Base-by-base conservation (phyloP, 2,113 vertebrate species). In the Orycteropus afer region DNA sequence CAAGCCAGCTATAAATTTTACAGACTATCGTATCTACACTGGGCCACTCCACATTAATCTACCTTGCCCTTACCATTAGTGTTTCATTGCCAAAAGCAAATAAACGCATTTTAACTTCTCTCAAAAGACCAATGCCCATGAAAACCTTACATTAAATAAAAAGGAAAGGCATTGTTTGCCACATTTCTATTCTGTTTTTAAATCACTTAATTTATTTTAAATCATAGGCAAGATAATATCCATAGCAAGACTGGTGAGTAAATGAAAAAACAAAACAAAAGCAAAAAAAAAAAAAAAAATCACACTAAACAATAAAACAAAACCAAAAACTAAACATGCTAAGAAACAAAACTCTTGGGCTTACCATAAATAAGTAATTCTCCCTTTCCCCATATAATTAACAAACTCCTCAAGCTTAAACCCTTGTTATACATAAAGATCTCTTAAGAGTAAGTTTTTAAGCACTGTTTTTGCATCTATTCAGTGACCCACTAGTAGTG, bases 371-470 rank as follows among this genome's bases (percentile, higher is more conserved):
- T 74, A 12, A 92, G n/a, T 49, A 47, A 20, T 53, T 91, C 61
- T 90, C 82, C 34, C 89, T 51, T 89, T 49, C 25, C 59, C 61
- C 55, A 32, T 22, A 86, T 65, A 95, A 95, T 93, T 61, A 83
- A 95, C 45, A 81, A 88, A 73, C 29, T 83, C 5, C 76, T 53
- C 63, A 88, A 81, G 93, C 63, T 77, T 76, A 76, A 71, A 92
- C 73, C 15, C 34, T 82, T 45, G 55, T 27, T 95, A 59, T 57
- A 61, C 18, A 85, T 9, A 57, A 45, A n/a, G 57, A 86, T 81
- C 93, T 94, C 63, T 93, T 65, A 91, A 45, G 14, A 88, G 78
- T 94, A 93, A 67, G 73, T 42, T 90, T 93, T 87, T 76, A 93
- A 94, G 47, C 74, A 82, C 42, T 88, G 29, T 49, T 94, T n/a